Percentiles rank a stretch among this genome's conserved stretches.
Conservation (phyloP, 2,113 vertebrate genomes). For the Oriolus oriolus region DNA sequence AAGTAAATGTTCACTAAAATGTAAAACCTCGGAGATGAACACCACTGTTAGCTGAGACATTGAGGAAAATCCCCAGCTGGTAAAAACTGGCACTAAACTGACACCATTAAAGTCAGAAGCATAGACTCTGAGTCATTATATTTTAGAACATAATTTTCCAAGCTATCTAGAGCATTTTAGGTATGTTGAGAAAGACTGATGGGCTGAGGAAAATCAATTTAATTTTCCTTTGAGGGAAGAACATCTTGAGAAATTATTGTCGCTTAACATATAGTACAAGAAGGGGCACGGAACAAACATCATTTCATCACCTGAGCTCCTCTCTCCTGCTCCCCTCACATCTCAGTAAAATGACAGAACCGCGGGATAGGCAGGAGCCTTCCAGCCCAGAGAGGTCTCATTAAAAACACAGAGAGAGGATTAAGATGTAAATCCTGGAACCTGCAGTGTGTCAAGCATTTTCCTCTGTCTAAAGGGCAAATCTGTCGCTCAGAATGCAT, state of each 20-base stretch:
- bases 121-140: background rate
- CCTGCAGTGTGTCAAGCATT: background rate
- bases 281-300: background rate
- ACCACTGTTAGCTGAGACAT: background rate
- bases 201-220: conserved; percentile 22
- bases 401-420: background rate
- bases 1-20: background rate
- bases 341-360: background rate
- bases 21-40: background rate
- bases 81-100: background rate
- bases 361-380: background rate
- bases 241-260: background rate
- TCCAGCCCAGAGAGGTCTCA: background rate
- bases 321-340: background rate
- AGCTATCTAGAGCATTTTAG: conserved; percentile 13
- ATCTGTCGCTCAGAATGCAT: conserved; percentile 4
- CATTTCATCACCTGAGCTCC: background rate
- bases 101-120: background rate
- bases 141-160: background rate
- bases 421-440: conserved; percentile 49
- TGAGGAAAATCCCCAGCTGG: conserved; percentile 1
- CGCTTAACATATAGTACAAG: background rate
- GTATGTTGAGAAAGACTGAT: background rate
- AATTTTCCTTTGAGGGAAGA: conserved; percentile 32
- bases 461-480: conserved; percentile 33